phyloP scores from a whole-genome alignment of 2,113 vertebrate genomes.

The Oryzias woworae region DNA sequence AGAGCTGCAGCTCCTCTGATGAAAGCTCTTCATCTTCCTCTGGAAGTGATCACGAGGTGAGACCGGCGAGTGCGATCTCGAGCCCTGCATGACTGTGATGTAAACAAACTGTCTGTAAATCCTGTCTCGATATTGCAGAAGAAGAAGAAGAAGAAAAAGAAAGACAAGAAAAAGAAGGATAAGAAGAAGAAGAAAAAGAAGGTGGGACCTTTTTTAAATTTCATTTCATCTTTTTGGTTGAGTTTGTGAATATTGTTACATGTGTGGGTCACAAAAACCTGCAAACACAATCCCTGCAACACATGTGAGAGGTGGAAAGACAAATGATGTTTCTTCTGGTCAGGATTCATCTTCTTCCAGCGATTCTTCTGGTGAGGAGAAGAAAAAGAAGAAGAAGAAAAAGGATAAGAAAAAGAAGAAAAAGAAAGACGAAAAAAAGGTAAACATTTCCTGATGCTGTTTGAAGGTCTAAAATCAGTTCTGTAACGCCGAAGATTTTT shows the following conservation, averaged over 20 bases:
- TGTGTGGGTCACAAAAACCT: background rate
- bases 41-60: constrained; percentile 57
- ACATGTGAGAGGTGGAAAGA: background rate
- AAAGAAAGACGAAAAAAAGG: constrained; percentile 63
- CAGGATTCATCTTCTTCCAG: constrained; percentile 26
- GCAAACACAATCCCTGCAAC: too few relatives aligned
- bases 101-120: background rate
- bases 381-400: constrained; percentile 39
- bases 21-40: constrained; percentile 38
- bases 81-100: background rate
- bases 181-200: constrained; percentile 39
- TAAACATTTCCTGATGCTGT: constrained; percentile 1
- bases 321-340: background rate
- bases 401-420: constrained; percentile 60
- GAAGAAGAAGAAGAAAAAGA: constrained; percentile 28
- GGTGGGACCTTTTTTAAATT: background rate
- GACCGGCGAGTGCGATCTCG: background rate
- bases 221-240: background rate
- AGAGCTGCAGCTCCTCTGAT: too few relatives aligned
- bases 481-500: constrained; percentile 35
- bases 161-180: background rate
- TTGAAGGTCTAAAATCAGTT: too few relatives aligned
- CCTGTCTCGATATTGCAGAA: background rate
- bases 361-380: constrained; percentile 11
- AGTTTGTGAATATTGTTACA: background rate